phyloP scores from a whole-genome alignment of 2,797 vertebrate species.

The Cephalopachus bancanus region DNA sequence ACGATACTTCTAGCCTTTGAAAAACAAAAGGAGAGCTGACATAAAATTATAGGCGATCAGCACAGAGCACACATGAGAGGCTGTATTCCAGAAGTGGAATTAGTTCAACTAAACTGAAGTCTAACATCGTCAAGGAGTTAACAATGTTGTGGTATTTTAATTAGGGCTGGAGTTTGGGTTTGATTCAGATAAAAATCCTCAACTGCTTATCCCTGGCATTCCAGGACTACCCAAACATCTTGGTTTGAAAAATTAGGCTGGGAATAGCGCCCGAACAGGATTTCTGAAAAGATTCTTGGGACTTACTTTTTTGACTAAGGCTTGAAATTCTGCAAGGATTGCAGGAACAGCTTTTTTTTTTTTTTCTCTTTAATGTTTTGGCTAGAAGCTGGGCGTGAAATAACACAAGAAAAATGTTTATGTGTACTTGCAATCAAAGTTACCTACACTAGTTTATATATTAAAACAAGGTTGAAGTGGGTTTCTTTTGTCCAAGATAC shows the following conservation, averaged over 20 bases:
- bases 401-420: slow-evolving; percentile 57
- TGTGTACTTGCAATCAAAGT: slow-evolving; percentile 35
- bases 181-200: slow-evolving; percentile 79
- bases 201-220: slow-evolving; percentile 70
- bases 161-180: slow-evolving; percentile 74
- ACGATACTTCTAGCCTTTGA: slow-evolving; percentile 68
- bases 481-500: background rate
- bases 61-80: slow-evolving; percentile 69
- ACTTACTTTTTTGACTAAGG: slow-evolving; percentile 73
- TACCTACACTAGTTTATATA: background rate
- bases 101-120: slow-evolving; percentile 82
- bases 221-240: slow-evolving; percentile 70
- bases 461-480: slow-evolving; percentile 4
- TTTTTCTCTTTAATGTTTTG: slow-evolving; percentile 53
- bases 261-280: slow-evolving; percentile 71
- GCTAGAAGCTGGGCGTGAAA: slow-evolving; percentile 59
- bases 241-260: slow-evolving; percentile 78
- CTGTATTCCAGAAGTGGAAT: slow-evolving; percentile 77
- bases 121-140: slow-evolving; percentile 84
- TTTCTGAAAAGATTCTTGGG: slow-evolving; percentile 81
- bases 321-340: slow-evolving; percentile 71
- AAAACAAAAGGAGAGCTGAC: slow-evolving; percentile 78
- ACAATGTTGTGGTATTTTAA: slow-evolving; percentile 81
- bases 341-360: slow-evolving; percentile 46
- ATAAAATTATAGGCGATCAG: slow-evolving; percentile 81